phyloP scores from a whole-genome alignment of 2,888 invertebrate species.

The Malacosoma neustria region DNA sequence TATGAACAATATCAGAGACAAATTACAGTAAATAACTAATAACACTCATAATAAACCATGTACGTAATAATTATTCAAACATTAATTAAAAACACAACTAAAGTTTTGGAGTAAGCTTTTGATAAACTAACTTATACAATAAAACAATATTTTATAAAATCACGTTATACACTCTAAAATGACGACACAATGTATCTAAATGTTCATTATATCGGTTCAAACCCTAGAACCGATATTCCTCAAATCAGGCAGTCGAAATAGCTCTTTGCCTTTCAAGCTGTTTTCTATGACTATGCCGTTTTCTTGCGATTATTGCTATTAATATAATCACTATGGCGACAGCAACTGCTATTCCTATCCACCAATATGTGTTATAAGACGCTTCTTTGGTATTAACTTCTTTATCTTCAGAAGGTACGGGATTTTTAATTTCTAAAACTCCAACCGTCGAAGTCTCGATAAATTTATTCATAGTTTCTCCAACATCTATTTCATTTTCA shows the following conservation, averaged over 20 bases:
- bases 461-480: slow-evolving; percentile 37
- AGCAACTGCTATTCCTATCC: slow-evolving; percentile 66
- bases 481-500: slow-evolving; percentile 48
- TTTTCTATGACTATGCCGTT: slow-evolving; percentile 67
- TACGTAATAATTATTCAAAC: no score
- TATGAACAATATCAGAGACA: no score
- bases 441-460: slow-evolving; percentile 61
- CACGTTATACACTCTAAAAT: slow-evolving; percentile 21
- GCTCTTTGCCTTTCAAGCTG: slow-evolving; percentile 61
- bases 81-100: no score
- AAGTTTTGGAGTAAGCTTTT: no score
- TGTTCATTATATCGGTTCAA: slow-evolving; percentile 44
- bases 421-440: slow-evolving; percentile 59
- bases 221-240: slow-evolving; percentile 69
- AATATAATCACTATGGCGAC: slow-evolving; percentile 49
- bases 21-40: slow-evolving; percentile 24
- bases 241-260: slow-evolving; percentile 63
- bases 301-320: slow-evolving; percentile 60
- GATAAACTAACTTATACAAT: no score
- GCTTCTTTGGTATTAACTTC: slow-evolving; percentile 44
- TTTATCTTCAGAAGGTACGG: slow-evolving; percentile 41
- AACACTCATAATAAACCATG: slow-evolving; percentile 7
- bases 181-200: slow-evolving; percentile 54
- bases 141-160: no score
- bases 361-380: slow-evolving; percentile 64